These are phyloP conservation scores for Marisa cornuarietis DNA, from an alignment of 1,140 invertebrate species.

Conservation along the genomic window DNA sequence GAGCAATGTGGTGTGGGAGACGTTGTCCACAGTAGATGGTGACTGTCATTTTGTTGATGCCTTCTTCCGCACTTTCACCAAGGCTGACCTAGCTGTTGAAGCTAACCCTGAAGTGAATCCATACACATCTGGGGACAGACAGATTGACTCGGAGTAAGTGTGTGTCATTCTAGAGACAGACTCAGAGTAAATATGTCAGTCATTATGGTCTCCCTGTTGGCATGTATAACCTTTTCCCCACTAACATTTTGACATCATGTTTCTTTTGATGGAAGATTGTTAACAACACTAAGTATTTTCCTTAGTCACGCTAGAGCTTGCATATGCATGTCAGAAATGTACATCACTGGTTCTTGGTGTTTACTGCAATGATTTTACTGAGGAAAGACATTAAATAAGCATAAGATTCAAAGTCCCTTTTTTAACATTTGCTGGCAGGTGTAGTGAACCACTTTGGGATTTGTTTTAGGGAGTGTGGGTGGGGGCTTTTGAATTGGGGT, in stretches of 20 bases:
- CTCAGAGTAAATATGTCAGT: background rate
- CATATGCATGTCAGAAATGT: too few species aligned
- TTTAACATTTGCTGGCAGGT: too few species aligned
- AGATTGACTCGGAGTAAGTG: slow-evolving; percentile 70
- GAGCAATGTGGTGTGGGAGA: slow-evolving; percentile 72
- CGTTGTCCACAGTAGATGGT: slow-evolving; percentile 72
- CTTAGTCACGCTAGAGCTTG: too few species aligned
- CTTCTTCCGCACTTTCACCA: slow-evolving; percentile 66
- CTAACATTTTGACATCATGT: background rate
- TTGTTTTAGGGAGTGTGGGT: too few species aligned
- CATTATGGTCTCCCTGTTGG: background rate
- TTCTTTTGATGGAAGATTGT: background rate
- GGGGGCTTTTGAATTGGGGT: too few species aligned
- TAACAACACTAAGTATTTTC: background rate
- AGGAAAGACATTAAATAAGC: too few species aligned
- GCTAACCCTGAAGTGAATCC: slow-evolving; percentile 39
- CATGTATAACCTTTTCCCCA: background rate
- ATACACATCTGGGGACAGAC: slow-evolving; percentile 63
- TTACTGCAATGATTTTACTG: background rate
- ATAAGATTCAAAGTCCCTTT: too few species aligned
- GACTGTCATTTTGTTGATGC: slow-evolving; percentile 71
- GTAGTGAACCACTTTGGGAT: too few species aligned
- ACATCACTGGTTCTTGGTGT: background rate
- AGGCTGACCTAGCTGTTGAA: slow-evolving; percentile 58
- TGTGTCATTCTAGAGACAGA: slow-evolving; percentile 3